Percentiles rank a stretch among this genome's conserved stretches.
Evolutionary conservation across 2,113 vertebrate species (phyloP).

Genomic region (Pavo muticus): DNA sequence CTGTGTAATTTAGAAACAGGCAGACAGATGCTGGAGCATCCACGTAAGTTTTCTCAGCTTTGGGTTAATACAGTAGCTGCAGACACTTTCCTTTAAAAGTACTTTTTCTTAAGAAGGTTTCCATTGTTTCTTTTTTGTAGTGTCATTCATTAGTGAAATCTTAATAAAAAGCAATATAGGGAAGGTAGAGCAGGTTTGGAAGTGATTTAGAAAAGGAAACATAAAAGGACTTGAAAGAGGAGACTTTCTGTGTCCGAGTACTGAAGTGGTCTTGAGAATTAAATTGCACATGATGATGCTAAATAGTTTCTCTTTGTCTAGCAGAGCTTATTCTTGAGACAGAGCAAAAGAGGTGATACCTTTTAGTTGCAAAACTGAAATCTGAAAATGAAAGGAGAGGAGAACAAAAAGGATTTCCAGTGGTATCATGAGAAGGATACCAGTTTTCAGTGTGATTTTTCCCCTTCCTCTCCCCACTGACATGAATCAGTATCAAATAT

Average conservation of each 20-base stretch:
- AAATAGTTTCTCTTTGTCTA: background rate
- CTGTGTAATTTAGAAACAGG: background rate
- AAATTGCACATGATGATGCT: background rate
- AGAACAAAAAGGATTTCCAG: background rate
- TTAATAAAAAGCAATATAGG: background rate
- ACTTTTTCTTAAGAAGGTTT: background rate
- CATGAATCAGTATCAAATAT: background rate
- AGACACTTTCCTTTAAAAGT: background rate
- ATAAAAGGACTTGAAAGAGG: background rate
- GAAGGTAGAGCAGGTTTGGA: background rate
- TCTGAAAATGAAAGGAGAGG: background rate
- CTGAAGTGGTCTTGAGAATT: background rate
- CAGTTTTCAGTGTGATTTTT: background rate
- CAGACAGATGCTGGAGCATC: background rate
- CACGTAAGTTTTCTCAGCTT: background rate
- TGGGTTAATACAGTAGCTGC: background rate
- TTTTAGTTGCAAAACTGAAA: background rate
- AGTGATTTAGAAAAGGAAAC: background rate
- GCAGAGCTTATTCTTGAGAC: background rate
- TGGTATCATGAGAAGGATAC: background rate
- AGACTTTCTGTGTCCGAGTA: background rate
- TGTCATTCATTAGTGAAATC: background rate
- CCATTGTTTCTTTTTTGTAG: background rate
- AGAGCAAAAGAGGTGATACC: background rate
- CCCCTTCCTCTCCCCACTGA: background rate